These are phyloP conservation scores for Macquaria ambigua DNA, from an alignment of 2,113 vertebrate species.

Conservation along the genomic window DNA sequence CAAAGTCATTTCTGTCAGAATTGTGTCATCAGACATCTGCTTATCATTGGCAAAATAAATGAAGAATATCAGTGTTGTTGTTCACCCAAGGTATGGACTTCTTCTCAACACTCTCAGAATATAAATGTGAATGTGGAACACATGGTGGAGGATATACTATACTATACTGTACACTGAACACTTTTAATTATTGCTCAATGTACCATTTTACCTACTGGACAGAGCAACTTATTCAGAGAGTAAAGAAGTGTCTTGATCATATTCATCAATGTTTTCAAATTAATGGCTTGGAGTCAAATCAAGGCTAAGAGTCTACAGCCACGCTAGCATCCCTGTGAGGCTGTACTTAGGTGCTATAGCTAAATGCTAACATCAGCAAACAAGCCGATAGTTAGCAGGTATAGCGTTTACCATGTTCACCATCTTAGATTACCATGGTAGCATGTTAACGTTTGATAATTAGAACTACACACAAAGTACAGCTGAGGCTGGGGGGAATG, in stretches of 20 bases:
- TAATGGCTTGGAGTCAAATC: background rate
- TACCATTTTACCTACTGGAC: background rate
- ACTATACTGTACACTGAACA: background rate
- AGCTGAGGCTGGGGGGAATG: background rate
- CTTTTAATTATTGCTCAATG: background rate
- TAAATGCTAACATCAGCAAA: background rate
- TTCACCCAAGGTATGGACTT: background rate
- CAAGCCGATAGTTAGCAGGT: background rate
- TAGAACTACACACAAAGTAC: background rate
- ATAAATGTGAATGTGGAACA: slow-evolving; percentile 29
- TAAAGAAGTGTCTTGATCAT: background rate
- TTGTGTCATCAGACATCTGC: slow-evolving; percentile 41
- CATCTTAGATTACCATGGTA: background rate
- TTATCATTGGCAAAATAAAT: slow-evolving; percentile 43
- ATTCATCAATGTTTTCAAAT: background rate
- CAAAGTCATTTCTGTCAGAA: slow-evolving; percentile 40
- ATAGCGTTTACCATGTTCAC: background rate
- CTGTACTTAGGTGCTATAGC: background rate
- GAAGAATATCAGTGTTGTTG: slow-evolving; percentile 16
- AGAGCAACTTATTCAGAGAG: background rate
- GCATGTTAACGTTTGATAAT: background rate
- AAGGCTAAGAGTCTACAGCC: background rate
- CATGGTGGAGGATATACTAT: background rate
- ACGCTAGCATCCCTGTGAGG: background rate
- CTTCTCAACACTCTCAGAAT: background rate